These are phyloP conservation scores for Cyclophora punctaria DNA, from an alignment of 2,888 invertebrate species.

Conservation along the genomic window DNA sequence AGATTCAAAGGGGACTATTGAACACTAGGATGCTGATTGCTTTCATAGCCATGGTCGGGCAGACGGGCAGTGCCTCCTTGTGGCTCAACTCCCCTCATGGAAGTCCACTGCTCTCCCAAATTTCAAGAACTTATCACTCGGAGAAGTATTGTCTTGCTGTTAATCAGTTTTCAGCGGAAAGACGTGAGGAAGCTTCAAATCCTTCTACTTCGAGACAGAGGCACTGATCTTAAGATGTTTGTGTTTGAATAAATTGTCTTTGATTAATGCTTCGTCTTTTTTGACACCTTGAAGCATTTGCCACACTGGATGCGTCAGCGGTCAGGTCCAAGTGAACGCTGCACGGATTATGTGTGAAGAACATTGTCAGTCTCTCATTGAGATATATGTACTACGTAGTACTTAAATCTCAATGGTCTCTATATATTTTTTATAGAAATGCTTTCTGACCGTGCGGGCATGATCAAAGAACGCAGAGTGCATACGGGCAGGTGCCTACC, in stretches of 20 bases:
- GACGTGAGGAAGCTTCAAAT: conserved; percentile 21
- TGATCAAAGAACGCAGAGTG: too few species aligned
- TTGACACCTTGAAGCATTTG: too few species aligned
- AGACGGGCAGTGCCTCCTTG: conserved; percentile 55
- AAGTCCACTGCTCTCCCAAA: conserved; percentile 59
- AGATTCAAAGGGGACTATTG: conserved; percentile 58
- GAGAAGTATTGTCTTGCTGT: conserved; percentile 68
- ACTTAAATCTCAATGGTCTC: too few species aligned
- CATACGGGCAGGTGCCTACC: too few species aligned
- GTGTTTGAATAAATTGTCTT: conserved; percentile 5
- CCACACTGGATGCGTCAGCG: too few species aligned
- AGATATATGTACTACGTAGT: too few species aligned
- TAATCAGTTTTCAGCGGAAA: conserved; percentile 59
- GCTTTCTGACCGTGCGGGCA: too few species aligned
- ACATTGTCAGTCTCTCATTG: too few species aligned
- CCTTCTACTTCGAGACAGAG: conserved; percentile 55
- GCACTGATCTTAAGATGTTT: conserved; percentile 20
- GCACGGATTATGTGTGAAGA: too few species aligned
- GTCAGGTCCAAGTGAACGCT: too few species aligned
- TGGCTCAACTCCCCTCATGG: conserved; percentile 68
- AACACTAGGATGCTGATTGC: conserved; percentile 65
- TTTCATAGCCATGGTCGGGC: conserved; percentile 65
- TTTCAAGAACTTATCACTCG: conserved; percentile 64
- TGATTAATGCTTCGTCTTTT: not conserved
- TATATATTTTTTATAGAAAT: too few species aligned